Evolutionary conservation across 2,888 invertebrate genomes (phyloP).

Genomic region (Eustalomyia histrio): DNA sequence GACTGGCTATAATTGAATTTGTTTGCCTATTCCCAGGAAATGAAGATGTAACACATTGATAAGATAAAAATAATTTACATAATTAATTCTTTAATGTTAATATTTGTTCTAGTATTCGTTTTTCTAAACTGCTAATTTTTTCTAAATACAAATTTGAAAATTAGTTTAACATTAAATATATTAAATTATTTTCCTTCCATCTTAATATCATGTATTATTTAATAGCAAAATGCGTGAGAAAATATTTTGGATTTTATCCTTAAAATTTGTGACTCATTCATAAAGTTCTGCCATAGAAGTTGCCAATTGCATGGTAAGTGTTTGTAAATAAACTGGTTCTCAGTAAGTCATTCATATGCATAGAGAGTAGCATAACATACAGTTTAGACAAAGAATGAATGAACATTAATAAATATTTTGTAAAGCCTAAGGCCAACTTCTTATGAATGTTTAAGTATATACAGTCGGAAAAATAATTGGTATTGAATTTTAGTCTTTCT

Average conservation of each 20-base stretch:
- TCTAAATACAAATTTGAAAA: too few relatives aligned
- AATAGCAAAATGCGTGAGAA: slow-evolving; percentile 52
- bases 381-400: slow-evolving; percentile 7
- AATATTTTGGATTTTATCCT: slow-evolving; percentile 49
- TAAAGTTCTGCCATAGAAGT: not conserved
- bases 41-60: too few relatives aligned
- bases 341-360: not conserved
- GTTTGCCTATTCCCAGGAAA: too few relatives aligned
- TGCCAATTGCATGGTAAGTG: not conserved
- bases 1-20: not conserved
- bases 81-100: too few relatives aligned
- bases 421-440: slow-evolving; percentile 13
- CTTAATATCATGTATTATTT: not conserved
- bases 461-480: not conserved
- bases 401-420: slow-evolving; percentile 6
- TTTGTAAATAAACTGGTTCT: slow-evolving; percentile 10
- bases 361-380: not conserved
- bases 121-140: too few relatives aligned
- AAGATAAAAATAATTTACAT: too few relatives aligned
- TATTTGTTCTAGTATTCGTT: too few relatives aligned
- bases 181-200: too few relatives aligned
- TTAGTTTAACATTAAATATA: too few relatives aligned
- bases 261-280: slow-evolving; percentile 54
- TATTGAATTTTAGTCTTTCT: not conserved
- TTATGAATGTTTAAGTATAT: not conserved